Percentiles rank a stretch among this genome's conserved stretches.
phyloP scores from a whole-genome alignment of 2,113 vertebrate genomes.

The Microcebus lehilahytsara region DNA sequence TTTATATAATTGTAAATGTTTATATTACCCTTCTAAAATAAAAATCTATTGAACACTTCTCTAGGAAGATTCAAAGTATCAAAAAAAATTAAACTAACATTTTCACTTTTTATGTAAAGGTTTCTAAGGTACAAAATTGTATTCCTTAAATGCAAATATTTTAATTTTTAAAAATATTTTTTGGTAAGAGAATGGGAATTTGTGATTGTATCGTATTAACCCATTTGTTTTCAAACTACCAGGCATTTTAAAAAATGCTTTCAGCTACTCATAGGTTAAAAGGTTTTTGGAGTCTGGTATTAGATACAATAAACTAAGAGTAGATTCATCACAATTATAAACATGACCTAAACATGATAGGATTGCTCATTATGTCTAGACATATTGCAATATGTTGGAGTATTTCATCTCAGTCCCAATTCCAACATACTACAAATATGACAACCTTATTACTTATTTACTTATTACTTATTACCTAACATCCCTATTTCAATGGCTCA shows the following conservation, averaged over 20 bases:
- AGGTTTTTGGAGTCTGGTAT: neutral
- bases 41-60: neutral
- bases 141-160: neutral
- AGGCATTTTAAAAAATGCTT: neutral
- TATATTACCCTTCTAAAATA: neutral
- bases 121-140: neutral
- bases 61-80: neutral
- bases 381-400: neutral
- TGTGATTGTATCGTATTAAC: neutral
- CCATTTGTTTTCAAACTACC: neutral
- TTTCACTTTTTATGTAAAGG: neutral
- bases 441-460: neutral
- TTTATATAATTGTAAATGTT: neutral
- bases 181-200: neutral
- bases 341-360: neutral
- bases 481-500: neutral
- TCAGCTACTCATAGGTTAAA: neutral
- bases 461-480: no score
- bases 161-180: neutral
- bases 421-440: neutral
- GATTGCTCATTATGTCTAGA: neutral
- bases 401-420: neutral
- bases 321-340: neutral
- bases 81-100: neutral
- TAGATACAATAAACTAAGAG: neutral